Percentiles rank a stretch among this genome's conserved stretches.
Conservation (phyloP, 2,113 vertebrate genomes). For the Tonatia bakeri region DNA sequence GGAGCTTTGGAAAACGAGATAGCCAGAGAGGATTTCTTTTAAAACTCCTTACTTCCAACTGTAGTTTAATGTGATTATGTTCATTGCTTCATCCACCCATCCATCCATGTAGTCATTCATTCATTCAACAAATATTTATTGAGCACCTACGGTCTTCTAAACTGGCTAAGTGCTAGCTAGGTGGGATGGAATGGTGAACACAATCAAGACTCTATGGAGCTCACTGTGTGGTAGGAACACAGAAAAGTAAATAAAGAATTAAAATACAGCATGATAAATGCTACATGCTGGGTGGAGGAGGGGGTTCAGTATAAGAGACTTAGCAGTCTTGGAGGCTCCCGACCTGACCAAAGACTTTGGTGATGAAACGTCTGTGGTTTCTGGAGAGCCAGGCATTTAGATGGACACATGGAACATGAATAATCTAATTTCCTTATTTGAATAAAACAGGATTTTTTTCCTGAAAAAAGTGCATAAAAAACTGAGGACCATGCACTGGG, state of each 20-base stretch:
- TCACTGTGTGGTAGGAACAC: background rate
- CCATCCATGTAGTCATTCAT: background rate
- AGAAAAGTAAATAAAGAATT: background rate
- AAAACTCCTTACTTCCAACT: background rate
- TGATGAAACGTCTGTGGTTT: background rate
- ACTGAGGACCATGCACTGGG: background rate
- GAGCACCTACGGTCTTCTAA: background rate
- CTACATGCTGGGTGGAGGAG: background rate
- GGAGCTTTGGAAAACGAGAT: background rate
- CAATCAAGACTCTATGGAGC: background rate
- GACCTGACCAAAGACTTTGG: background rate
- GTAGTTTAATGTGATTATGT: background rate
- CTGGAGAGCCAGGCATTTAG: background rate
- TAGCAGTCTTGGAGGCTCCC: background rate
- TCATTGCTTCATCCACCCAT: background rate
- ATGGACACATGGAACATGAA: background rate
- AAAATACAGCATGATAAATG: background rate
- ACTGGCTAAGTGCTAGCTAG: background rate
- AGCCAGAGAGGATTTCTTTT: background rate
- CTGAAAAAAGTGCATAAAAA: background rate
- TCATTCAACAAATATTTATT: background rate
- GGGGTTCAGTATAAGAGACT: background rate
- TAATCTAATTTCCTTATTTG: background rate
- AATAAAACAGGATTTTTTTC: background rate
- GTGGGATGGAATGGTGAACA: background rate